Conservation (phyloP, 1,140 invertebrate genomes). For the Halictus rubicundus region DNA sequence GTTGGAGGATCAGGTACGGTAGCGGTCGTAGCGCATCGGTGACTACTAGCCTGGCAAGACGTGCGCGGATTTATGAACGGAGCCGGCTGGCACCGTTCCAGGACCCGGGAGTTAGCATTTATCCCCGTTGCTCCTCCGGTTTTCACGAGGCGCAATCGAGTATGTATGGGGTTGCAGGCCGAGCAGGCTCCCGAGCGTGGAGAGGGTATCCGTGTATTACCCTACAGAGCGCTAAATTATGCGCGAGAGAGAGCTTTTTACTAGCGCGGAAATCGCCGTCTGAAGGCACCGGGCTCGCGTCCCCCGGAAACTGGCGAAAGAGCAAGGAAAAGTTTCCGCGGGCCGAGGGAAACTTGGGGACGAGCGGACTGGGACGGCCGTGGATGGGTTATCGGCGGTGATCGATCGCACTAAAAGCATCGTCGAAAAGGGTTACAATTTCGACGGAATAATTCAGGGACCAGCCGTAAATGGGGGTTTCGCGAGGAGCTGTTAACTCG, state of each 20-base stretch:
- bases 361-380: neutral
- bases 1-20: constrained; percentile 56
- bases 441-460: constrained; percentile 37
- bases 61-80: constrained; percentile 77
- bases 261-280: constrained; percentile 70
- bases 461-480: neutral
- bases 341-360: neutral
- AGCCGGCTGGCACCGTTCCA: constrained; percentile 74
- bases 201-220: constrained; percentile 65
- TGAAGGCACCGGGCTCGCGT: constrained; percentile 35
- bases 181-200: neutral
- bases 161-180: constrained; percentile 53
- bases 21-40: constrained; percentile 67
- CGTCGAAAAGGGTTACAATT: neutral
- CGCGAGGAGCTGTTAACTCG: neutral
- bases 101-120: constrained; percentile 72
- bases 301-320: constrained; percentile 13
- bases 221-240: constrained; percentile 77
- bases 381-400: constrained; percentile 31
- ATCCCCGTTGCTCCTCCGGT: constrained; percentile 61
- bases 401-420: constrained; percentile 36
- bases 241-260: constrained; percentile 72
- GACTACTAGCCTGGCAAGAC: constrained; percentile 67
- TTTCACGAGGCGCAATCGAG: constrained; percentile 68
- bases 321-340: constrained; percentile 23